A percentile compares a stretch with the other conserved stretches of the same genome.
These are phyloP conservation scores for Cataglyphis altisquamis DNA, from an alignment of 2,888 invertebrate species.

Conservation along the genomic window DNA sequence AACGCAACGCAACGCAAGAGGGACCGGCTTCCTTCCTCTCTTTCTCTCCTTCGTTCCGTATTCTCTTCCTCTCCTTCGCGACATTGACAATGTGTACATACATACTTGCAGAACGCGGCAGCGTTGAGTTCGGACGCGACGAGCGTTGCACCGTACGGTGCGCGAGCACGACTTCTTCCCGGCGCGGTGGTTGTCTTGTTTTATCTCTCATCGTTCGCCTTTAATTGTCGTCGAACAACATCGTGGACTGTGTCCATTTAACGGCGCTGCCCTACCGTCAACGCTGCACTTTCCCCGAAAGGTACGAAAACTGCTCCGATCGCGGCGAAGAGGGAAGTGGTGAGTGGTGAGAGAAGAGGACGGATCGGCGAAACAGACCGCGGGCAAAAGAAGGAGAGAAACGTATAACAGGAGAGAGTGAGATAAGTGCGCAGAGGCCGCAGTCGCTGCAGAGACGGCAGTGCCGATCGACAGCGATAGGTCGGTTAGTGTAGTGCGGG, in stretches of 20 bases:
- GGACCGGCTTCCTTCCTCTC: background rate
- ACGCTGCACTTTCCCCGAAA: slow-evolving; percentile 39
- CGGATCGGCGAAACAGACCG: background rate
- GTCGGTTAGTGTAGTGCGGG: slow-evolving; percentile 5
- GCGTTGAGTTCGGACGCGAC: slow-evolving; percentile 76
- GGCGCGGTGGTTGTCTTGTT: slow-evolving; percentile 79
- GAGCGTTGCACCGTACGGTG: slow-evolving; percentile 75
- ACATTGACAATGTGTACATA: slow-evolving; percentile 80
- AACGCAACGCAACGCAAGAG: background rate
- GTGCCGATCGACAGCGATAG: slow-evolving; percentile 7
- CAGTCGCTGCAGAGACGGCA: background rate
- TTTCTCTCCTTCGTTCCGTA: slow-evolving; percentile 50
- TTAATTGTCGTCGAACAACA: background rate
- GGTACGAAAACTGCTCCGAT: slow-evolving; percentile 24
- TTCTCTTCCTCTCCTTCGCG: slow-evolving; percentile 60
- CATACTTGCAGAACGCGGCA: slow-evolving; percentile 70
- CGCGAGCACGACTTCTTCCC: slow-evolving; percentile 76
- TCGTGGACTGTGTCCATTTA: slow-evolving; percentile 10
- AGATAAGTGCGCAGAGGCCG: background rate
- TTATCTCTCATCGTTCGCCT: background rate
- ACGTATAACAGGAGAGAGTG: background rate
- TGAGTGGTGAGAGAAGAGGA: background rate
- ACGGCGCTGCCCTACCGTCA: background rate
- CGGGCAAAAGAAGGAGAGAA: background rate
- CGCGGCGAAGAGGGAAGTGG: background rate